Percentiles rank a stretch among this genome's conserved stretches.
phyloP scores from a whole-genome alignment of 2,113 vertebrate genomes.

The Catharus bicknelli region DNA sequence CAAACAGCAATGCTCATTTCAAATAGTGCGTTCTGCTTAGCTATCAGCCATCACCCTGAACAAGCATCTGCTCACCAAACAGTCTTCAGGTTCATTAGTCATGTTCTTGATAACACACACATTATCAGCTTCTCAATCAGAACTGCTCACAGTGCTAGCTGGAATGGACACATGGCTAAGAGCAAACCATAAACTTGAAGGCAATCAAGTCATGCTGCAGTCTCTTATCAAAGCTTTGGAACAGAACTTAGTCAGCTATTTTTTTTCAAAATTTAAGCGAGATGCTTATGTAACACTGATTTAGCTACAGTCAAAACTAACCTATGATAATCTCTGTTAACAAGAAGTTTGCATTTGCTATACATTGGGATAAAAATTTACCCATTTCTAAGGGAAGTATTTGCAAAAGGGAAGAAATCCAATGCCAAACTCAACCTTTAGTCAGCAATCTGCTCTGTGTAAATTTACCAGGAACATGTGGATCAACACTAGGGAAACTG shows the following conservation, averaged over 20 bases:
- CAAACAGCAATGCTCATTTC: background rate
- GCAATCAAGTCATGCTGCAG: background rate
- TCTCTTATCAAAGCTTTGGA: background rate
- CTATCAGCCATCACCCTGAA: background rate
- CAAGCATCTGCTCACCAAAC: background rate
- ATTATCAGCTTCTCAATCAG: background rate
- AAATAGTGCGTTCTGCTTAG: background rate
- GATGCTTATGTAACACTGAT: background rate
- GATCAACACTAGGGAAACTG: background rate
- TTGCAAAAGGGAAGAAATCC: background rate
- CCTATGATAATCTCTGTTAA: background rate
- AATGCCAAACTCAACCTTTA: slow-evolving; percentile 5
- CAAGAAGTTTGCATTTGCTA: background rate
- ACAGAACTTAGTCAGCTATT: background rate
- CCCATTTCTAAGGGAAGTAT: background rate
- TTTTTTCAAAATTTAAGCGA: background rate
- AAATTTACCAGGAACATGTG: background rate
- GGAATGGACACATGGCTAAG: background rate
- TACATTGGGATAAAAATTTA: background rate
- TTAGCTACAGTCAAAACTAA: background rate
- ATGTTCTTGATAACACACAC: background rate
- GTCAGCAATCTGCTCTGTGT: background rate
- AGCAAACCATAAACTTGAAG: background rate
- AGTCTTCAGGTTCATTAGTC: background rate
- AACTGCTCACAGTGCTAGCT: background rate